A percentile compares a stretch with the other conserved stretches of the same genome.
These are phyloP conservation scores for Brachymystax lenok DNA, from an alignment of 2,797 vertebrate species.

Conservation along the genomic window DNA sequence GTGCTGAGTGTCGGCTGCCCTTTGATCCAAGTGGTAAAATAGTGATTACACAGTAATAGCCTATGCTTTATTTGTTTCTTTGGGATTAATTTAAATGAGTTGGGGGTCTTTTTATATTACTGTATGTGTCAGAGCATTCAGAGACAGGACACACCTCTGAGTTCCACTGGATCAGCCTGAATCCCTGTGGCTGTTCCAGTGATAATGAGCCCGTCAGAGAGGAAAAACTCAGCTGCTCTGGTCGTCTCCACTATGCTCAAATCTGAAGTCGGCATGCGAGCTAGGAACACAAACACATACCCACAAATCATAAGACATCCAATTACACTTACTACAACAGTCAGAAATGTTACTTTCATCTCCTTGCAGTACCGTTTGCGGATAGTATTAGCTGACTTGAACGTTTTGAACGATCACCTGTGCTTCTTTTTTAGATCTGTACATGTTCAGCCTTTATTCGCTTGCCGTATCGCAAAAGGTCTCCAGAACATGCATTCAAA, in stretches of 20 bases:
- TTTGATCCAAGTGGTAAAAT: background rate
- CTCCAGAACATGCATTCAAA: conserved; percentile 84
- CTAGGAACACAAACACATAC: conserved; percentile 56
- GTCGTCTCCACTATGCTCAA: conserved; percentile 79
- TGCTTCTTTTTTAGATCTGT: conserved; percentile 90
- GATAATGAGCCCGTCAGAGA: conserved; percentile 84
- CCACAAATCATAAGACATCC: background rate
- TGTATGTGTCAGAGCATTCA: background rate
- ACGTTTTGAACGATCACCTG: conserved; percentile 64
- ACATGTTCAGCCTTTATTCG: conserved; percentile 83
- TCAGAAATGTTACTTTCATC: background rate
- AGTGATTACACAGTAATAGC: too few species aligned
- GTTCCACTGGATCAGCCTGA: conserved; percentile 74
- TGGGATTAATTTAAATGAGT: too few species aligned
- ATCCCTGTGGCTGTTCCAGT: conserved; percentile 80
- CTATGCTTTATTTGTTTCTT: too few species aligned
- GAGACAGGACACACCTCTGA: conserved; percentile 69
- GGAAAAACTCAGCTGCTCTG: conserved; percentile 83
- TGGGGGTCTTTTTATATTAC: background rate
- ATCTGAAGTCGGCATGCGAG: conserved; percentile 83
- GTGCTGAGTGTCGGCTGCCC: conserved; percentile 7
- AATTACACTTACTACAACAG: background rate
- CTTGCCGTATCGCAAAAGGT: conserved; percentile 83
- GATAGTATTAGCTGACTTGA: background rate
- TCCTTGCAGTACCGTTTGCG: background rate